Evolutionary conservation across 1,140 invertebrate genomes (phyloP), one percentile per base, ranked within the genome.

Genomic region (Aphis craccivora): DNA sequence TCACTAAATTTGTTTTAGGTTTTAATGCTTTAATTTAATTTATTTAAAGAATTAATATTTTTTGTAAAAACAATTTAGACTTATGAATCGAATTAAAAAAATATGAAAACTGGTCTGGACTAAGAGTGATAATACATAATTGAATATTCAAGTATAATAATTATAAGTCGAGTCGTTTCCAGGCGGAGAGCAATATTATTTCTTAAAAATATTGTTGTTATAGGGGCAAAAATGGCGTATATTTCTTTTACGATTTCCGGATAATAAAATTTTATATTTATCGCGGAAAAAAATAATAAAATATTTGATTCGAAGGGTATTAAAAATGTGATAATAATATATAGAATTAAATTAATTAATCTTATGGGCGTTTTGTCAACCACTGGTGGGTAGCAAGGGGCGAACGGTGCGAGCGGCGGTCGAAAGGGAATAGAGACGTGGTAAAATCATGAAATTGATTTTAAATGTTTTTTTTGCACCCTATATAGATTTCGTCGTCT

Each of bases 71-170:
- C 40, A 87, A 45, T 88, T 88, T 20, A 35, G 48, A 7, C 4
- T 88, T 88, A 48, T 30, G 51, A 89, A 89, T 89, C 45, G 4
- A 89, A 89, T 89, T 35, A 51, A 51, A 88, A 88, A 88, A 84
- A 23, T 89, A 89, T 89, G 25, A 53, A 35, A 53, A 37, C n/a
- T 37, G 8, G 18, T 45, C 84, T 45, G 11, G 4, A 35, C 14
- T 18, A 45, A 87, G 40, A 23, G 40, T 40, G 83, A 84, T 40
- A 23, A 45, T n/a, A n/a, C 18, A n/a, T 87, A 87, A 87, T 87
- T 87, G 43, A 87, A 87, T n/a, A 45, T 48, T 45, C 43, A n/a
- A 48, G 30, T 87, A 45, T 87, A n/a, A 45, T 87, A n/a, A 87
- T 87, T 87, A 87, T 30, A 45, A 30, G 30, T 87, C 11, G 14